Base-by-base conservation (phyloP, 2,113 vertebrate genomes). In the Corvus cornix region DNA sequence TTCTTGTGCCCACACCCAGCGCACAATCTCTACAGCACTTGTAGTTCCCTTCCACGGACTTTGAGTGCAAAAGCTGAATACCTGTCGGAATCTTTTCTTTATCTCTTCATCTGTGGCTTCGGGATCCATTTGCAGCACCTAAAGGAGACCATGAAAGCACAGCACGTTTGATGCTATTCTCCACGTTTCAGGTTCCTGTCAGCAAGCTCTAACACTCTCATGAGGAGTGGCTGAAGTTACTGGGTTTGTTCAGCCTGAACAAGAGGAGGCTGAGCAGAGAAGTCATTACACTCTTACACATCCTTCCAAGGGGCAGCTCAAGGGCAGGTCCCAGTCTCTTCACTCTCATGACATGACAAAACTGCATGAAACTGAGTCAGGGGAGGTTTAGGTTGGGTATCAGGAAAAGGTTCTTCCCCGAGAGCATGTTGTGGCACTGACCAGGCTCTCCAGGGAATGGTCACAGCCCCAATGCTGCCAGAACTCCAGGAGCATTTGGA, bases 61-160 rank as follows among this genome's bases (percentile, higher is more conserved):
- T 27, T 19, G 49, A 78, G 20, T 16, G 33, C 53, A 69, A 74
- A 91, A 82, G 70, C 6, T 76, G 90, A 66, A 75, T 98, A 99
- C 99, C 97, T 99, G 99, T 27, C 99, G 97, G 96, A 99, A 99
- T 90, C 99, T 98, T 97, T 99, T 99, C 97, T 99, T 99, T 96
- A 99, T 97, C 95, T 99, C 99, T 59, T 99, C 98, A 95, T 99
- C 99, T 97, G 99, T 99, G 90, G 98, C 99, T 69, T 99, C 99
- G 60, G 99, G 99, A 97, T 99, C 99, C 95, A 99, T 98, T 83
- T 99, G 99, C 92, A 99, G 97, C 35, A 99, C 99, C 99, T 99
- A 96, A 48, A 91, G 89, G 56, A 96, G 39, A 84, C 48, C 76
- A 59, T 0, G 8, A 89, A 9, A 84, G 51, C 35, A 80, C 17